Conservation (phyloP, 2,797 vertebrate genomes). For the Gallinago nigripennis region DNA sequence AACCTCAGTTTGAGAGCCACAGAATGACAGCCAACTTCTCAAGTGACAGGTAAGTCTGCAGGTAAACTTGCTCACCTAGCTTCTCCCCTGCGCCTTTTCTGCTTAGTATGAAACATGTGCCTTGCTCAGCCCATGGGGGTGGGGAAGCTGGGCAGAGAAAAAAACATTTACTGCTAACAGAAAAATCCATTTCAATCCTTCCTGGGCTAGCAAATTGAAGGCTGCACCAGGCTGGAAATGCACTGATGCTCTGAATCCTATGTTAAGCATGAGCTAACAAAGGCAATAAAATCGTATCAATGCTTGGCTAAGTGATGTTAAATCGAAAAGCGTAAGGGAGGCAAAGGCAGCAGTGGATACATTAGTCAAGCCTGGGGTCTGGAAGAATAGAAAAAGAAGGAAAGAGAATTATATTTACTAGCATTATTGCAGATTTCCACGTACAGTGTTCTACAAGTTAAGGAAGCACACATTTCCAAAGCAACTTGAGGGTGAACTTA, state of each 20-base stretch:
- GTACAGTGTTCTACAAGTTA: background rate
- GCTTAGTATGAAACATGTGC: fast-evolving
- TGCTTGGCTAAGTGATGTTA: background rate
- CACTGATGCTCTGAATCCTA: background rate
- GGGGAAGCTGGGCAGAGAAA: background rate
- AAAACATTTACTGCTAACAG: background rate
- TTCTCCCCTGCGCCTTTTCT: background rate
- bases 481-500: background rate
- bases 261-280: background rate
- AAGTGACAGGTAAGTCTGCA: background rate
- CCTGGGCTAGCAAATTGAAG: background rate
- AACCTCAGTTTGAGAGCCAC: background rate
- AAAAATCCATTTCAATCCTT: background rate
- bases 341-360: background rate
- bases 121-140: background rate
- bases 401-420: background rate
- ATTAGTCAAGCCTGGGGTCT: background rate
- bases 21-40: background rate
- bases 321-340: background rate
- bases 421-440: background rate
- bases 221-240: background rate
- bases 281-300: background rate
- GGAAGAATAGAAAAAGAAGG: background rate
- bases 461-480: background rate
- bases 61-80: background rate